phyloP scores from a whole-genome alignment of 2,888 invertebrate genomes.

The Apotomis capreana region DNA sequence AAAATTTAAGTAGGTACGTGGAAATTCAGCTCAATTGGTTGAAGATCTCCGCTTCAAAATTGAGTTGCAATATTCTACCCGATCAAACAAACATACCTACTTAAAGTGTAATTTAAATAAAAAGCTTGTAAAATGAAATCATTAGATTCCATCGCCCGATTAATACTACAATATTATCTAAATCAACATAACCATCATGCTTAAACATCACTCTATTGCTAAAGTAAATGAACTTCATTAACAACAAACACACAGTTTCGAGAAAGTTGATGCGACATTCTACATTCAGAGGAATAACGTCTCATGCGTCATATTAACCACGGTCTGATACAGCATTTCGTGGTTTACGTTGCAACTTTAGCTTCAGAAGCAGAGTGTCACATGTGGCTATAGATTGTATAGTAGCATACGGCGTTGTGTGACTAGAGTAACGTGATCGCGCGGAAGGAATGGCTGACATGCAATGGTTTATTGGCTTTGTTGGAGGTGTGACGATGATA shows the following conservation, averaged over 20 bases:
- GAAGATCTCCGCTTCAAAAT: too few species aligned
- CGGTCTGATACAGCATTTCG: background rate
- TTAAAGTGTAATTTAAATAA: too few species aligned
- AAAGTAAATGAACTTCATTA: background rate
- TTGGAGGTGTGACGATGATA: constrained; percentile 1
- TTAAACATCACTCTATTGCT: background rate
- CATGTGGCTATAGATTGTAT: background rate
- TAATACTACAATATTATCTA: background rate
- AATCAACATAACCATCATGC: background rate
- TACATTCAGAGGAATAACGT: background rate
- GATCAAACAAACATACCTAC: too few species aligned
- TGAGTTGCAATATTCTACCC: too few species aligned
- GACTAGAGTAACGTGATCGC: background rate
- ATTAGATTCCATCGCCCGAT: background rate
- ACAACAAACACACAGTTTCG: background rate
- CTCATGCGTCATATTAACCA: background rate
- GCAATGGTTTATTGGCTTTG: constrained; percentile 23
- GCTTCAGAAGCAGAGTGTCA: background rate
- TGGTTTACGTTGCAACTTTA: background rate
- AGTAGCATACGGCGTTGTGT: background rate
- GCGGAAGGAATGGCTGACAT: background rate
- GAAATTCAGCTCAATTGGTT: too few species aligned
- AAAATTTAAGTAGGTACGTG: too few species aligned
- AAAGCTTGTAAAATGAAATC: background rate
- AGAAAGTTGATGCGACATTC: background rate